Evolutionary conservation across 2,888 invertebrate species (phyloP), one percentile per base, ranked within the genome.

Genomic region (Leucophenga maculata): DNA sequence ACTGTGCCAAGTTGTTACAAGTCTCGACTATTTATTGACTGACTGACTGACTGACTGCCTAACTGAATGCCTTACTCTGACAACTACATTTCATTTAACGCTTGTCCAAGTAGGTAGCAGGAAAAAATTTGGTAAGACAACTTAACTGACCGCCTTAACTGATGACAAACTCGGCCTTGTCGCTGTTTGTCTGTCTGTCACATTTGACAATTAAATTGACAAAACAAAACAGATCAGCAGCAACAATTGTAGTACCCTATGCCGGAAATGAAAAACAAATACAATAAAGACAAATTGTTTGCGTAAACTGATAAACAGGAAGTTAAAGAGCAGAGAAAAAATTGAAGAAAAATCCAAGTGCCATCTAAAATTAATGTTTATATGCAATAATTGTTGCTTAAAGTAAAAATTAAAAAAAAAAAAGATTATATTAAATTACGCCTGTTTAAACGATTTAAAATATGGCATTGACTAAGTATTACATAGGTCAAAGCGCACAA

Each of bases 281-380:
- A 74, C 75, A 73, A 75, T 65, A 71, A 62, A 26, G 26, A 82
- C 82, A 82, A 84, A 84, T 84, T 82, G 84, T 73, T 79, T 81
- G 76, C 78, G 78, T 75, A 84, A 84, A 81, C 74, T 18, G 13
- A 9, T 14, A 57, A 22, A 57, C 9, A 57, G n/a, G 31, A 11
- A 57, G 4, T n/a, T 26, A 26, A 26, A 57, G n/a, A n/a, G n/a
- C n/a, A 20, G 1, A 55, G 9, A 26, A 57, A 14, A 39, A 39
- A 39, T 39, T 39, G 9, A 9, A 39, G 39, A 39, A 1, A 39
- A 39, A 39, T 39, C 3, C 8, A 39, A 6, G 32, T 32, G 26
- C 4, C 2, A 26, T 26, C n/a, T 26, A 26, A 4, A 32, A 59
- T 59, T 59, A 26, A 31, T 59, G 32, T 59, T n/a, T 59, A 59